phyloP scores from a whole-genome alignment of 2,888 invertebrate genomes.

The Chrysolina americana region DNA sequence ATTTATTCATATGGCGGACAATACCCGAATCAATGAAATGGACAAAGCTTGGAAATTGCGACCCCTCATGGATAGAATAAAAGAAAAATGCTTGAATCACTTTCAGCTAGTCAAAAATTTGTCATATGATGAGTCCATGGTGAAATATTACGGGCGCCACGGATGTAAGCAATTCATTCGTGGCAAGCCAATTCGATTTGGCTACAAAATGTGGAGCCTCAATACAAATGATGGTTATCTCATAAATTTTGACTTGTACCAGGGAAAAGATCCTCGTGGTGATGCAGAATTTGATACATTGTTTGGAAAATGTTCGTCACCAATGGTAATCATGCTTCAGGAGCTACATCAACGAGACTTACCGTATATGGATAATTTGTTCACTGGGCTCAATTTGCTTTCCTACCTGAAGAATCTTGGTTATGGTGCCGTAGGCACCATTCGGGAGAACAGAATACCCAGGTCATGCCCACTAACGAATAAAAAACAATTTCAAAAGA shows the following conservation, averaged over 20 bases:
- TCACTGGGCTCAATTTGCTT: slow-evolving; percentile 27
- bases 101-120: slow-evolving; percentile 4
- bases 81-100: not conserved
- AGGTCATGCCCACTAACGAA: slow-evolving; percentile 22
- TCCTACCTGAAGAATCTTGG: slow-evolving; percentile 35
- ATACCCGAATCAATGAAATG: not conserved
- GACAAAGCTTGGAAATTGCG: not conserved
- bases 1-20: not conserved
- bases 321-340: slow-evolving; percentile 22
- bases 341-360: slow-evolving; percentile 32
- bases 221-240: slow-evolving; percentile 40
- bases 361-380: slow-evolving; percentile 30
- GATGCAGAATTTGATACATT: slow-evolving; percentile 26
- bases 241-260: no score
- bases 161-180: slow-evolving; percentile 54
- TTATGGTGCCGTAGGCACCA: slow-evolving; percentile 35
- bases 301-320: slow-evolving; percentile 7
- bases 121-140: slow-evolving; percentile 52
- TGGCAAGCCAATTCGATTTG: slow-evolving; percentile 56
- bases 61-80: not conserved
- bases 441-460: slow-evolving; percentile 32
- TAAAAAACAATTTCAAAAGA: slow-evolving; percentile 34
- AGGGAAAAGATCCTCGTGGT: slow-evolving; percentile 38
- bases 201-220: slow-evolving; percentile 54
- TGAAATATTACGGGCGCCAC: slow-evolving; percentile 52